Percentiles rank a stretch among this genome's conserved stretches.
Conservation (phyloP, 2,113 vertebrate genomes). For the Sander lucioperca region DNA sequence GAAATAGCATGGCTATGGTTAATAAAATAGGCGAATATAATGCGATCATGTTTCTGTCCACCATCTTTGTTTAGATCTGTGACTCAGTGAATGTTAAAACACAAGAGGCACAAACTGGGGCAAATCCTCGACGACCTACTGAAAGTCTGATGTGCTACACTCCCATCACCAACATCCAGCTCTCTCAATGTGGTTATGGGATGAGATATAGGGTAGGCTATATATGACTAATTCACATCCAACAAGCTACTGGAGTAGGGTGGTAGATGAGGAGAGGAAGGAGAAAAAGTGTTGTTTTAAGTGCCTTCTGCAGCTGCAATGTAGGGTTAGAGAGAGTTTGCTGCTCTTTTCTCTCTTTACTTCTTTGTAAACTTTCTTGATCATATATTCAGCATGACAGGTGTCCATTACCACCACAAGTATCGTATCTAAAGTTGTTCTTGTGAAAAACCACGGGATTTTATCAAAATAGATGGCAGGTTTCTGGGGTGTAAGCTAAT, state of each 20-base stretch:
- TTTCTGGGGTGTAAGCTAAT: constrained; percentile 8
- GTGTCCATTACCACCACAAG: background rate
- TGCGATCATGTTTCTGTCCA: too few relatives aligned
- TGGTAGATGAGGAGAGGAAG: background rate
- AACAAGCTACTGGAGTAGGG: background rate
- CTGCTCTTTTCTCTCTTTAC: background rate
- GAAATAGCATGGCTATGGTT: background rate
- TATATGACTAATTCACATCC: background rate
- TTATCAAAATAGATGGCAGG: background rate
- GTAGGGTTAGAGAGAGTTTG: background rate
- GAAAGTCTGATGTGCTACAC: background rate
- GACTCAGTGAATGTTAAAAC: background rate
- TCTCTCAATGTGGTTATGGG: background rate
- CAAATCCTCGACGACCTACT: background rate
- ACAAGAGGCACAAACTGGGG: background rate
- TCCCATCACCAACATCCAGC: background rate
- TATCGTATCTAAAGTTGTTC: background rate
- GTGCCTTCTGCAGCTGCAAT: background rate
- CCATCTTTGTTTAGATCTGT: background rate
- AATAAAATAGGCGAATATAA: background rate
- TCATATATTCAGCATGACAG: background rate
- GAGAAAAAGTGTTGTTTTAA: background rate
- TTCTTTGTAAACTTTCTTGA: background rate
- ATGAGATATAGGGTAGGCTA: background rate
- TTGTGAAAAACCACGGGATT: background rate